Evolutionary conservation across 2,113 vertebrate species (phyloP).

Genomic region (Chloroceryle aenea): DNA sequence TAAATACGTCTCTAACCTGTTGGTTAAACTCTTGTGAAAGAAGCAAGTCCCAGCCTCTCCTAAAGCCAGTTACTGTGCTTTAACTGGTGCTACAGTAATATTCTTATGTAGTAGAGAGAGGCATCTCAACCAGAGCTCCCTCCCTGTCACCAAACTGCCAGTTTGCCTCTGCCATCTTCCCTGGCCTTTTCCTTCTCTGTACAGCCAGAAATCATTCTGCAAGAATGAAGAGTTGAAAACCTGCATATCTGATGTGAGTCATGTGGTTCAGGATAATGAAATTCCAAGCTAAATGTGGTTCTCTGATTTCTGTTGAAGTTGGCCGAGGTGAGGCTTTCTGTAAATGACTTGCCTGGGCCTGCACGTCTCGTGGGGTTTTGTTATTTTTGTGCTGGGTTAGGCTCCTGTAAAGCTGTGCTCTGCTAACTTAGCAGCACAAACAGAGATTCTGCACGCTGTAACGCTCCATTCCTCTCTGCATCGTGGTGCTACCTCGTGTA

Average conservation of each 20-base stretch:
- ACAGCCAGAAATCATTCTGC: conserved; percentile 50
- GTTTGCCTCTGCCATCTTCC: background rate
- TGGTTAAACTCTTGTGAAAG: background rate
- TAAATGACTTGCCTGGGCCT: conserved; percentile 39
- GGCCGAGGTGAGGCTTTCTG: background rate
- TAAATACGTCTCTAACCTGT: background rate
- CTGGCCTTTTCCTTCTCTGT: background rate
- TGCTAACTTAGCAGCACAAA: background rate
- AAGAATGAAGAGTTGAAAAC: background rate
- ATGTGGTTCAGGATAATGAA: conserved; percentile 72
- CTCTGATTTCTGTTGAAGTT: conserved; percentile 42
- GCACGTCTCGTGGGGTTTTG: background rate
- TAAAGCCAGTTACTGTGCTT: background rate
- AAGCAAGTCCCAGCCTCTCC: background rate
- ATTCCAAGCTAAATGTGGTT: conserved; percentile 63
- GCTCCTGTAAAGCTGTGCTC: conserved; percentile 8
- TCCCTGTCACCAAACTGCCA: background rate
- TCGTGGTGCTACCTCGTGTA: rapidly evolving
- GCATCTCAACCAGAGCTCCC: background rate
- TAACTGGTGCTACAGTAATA: background rate
- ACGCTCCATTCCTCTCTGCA: background rate
- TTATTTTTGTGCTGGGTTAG: background rate
- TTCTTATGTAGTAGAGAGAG: background rate
- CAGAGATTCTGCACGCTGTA: background rate
- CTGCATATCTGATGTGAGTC: conserved; percentile 69